phyloP scores from a whole-genome alignment of 2,797 vertebrate species.

The Mormyrops attenuatus region DNA sequence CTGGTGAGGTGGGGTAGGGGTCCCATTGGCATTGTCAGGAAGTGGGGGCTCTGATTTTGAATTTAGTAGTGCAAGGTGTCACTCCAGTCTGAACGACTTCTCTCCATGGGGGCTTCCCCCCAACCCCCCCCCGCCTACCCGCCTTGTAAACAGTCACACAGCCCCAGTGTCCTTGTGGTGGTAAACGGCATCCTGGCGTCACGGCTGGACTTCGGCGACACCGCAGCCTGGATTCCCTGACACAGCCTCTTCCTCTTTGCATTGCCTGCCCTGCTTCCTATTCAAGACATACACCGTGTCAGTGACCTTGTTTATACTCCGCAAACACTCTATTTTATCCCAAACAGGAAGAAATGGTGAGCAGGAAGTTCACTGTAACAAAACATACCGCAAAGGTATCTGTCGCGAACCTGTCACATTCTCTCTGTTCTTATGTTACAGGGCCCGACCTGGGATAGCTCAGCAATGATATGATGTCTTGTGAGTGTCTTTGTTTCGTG shows the following conservation, averaged over 20 bases:
- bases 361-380: background rate
- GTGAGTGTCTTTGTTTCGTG: background rate
- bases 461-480: background rate
- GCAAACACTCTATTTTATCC: background rate
- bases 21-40: background rate
- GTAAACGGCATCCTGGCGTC: background rate
- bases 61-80: constrained; percentile 8
- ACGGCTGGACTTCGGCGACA: background rate
- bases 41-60: background rate
- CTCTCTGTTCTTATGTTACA: background rate
- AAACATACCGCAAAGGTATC: background rate
- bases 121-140: background rate
- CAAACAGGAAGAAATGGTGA: background rate
- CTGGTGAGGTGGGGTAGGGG: background rate
- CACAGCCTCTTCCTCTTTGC: background rate
- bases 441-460: background rate
- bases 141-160: background rate
- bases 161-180: background rate
- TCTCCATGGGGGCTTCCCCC: background rate
- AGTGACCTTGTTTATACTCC: background rate
- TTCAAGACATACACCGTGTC: background rate
- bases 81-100: constrained; percentile 3
- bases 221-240: background rate
- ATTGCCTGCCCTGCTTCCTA: background rate
- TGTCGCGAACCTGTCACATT: background rate